A percentile compares a stretch with the other conserved stretches of the same genome.
Conservation (phyloP, 2,888 invertebrate genomes). For the Drosophila borborema region DNA sequence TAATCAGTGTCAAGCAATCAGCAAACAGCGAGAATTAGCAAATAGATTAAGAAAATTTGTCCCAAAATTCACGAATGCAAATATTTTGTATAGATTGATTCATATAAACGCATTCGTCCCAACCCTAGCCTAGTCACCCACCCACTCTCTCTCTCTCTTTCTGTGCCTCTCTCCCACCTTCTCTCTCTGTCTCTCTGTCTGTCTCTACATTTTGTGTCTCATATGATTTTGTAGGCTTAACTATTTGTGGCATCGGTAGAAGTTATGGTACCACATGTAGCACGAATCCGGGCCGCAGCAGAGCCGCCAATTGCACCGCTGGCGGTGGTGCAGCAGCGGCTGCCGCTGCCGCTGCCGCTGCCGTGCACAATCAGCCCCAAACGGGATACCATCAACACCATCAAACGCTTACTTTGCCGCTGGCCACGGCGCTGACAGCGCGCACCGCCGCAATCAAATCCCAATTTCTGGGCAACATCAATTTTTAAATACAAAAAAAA, state of each 20-base stretch:
- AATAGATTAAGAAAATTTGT: background rate
- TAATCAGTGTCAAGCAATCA: background rate
- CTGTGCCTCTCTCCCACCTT: conserved; percentile 4
- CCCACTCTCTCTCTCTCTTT: conserved; percentile 28
- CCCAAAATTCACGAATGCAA: conserved; percentile 39
- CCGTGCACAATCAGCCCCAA: conserved; percentile 74
- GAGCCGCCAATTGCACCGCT: conserved; percentile 69
- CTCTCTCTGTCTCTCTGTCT: conserved; percentile 46
- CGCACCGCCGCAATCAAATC: conserved; percentile 85
- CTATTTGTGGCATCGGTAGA: conserved; percentile 85
- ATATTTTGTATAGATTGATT: conserved; percentile 1
- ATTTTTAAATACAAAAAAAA: conserved; percentile 74
- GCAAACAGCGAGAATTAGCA: background rate
- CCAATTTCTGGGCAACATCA: conserved; percentile 85
- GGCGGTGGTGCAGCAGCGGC: conserved; percentile 69
- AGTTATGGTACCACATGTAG: conserved; percentile 84
- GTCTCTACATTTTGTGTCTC: conserved; percentile 69
- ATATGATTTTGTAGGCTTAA: conserved; percentile 84
- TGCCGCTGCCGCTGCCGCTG: conserved; percentile 68
- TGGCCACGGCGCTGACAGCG: conserved; percentile 84
- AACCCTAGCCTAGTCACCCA: conserved; percentile 46
- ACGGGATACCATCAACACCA: conserved; percentile 80
- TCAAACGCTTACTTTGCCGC: conserved; percentile 83
- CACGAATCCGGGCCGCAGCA: conserved; percentile 82
- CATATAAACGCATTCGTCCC: conserved; percentile 45